Percentiles rank a stretch among this genome's conserved stretches.
Evolutionary conservation across 2,888 invertebrate species (phyloP).

Genomic region (Acheta domesticus): DNA sequence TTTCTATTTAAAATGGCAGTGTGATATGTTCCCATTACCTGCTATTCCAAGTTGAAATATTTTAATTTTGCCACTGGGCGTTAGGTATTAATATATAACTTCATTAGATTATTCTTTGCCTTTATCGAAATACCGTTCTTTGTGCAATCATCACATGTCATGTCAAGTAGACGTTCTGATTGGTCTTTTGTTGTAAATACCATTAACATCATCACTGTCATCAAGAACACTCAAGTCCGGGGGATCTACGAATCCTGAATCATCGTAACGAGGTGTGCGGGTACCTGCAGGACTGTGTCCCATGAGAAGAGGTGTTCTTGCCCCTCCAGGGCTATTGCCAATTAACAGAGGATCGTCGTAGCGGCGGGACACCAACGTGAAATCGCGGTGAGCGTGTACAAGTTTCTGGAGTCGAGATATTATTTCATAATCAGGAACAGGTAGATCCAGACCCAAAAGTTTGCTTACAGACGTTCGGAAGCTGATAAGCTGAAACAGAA

Average conservation of each 20-base stretch:
- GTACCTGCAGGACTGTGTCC: conserved; percentile 59
- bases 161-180: conserved; percentile 40
- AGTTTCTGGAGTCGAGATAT: conserved; percentile 76
- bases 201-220: conserved; percentile 59
- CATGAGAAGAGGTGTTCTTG: conserved; percentile 53
- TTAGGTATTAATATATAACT: too few species aligned
- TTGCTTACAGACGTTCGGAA: conserved; percentile 72
- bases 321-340: conserved; percentile 39
- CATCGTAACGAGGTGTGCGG: conserved; percentile 58
- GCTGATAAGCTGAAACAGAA: conserved; percentile 57
- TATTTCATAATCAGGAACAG: conserved; percentile 72
- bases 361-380: conserved; percentile 75
- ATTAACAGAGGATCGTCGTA: conserved; percentile 57
- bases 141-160: too few species aligned
- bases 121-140: too few species aligned
- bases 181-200: conserved; percentile 61
- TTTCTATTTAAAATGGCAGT: too few species aligned
- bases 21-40: too few species aligned
- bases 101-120: too few species aligned
- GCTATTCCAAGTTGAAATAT: too few species aligned
- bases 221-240: conserved; percentile 55
- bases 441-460: conserved; percentile 67
- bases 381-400: conserved; percentile 83
- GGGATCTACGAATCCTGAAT: conserved; percentile 69
- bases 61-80: too few species aligned